These are phyloP conservation scores for Rhogogaster chlorosoma DNA, from an alignment of 2,888 invertebrate species.

Conservation along the genomic window DNA sequence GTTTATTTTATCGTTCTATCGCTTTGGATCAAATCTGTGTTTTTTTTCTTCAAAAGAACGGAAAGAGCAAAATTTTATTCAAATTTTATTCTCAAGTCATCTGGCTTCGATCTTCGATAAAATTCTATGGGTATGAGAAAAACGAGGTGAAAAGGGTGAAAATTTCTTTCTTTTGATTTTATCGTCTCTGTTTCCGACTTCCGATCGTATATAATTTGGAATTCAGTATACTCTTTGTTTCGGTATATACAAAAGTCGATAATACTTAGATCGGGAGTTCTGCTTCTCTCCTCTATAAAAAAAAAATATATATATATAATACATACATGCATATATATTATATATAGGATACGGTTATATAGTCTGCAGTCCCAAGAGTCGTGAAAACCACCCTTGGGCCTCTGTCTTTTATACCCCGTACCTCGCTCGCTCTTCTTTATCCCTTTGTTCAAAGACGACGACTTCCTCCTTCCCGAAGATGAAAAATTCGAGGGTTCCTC, in stretches of 20 bases:
- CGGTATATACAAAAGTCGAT: not conserved
- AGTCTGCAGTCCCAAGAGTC: not conserved
- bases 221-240: not conserved
- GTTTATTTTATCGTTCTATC: not conserved
- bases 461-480: not conserved
- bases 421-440: not conserved
- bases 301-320: not conserved
- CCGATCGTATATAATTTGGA: not conserved
- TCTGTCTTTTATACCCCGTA: not conserved
- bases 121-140: not conserved
- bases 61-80: not conserved
- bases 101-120: not conserved
- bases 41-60: no score
- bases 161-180: not conserved
- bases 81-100: no score
- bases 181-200: not conserved
- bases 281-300: not conserved
- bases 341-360: not conserved
- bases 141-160: not conserved
- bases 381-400: not conserved
- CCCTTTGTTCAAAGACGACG: not conserved
- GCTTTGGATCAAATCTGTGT: not conserved
- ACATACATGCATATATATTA: not conserved
- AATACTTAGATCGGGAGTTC: constrained; percentile 9
- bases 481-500: not conserved